Conservation (phyloP, 2,888 invertebrate species). For the Thysanoteuthis rhombus region DNA sequence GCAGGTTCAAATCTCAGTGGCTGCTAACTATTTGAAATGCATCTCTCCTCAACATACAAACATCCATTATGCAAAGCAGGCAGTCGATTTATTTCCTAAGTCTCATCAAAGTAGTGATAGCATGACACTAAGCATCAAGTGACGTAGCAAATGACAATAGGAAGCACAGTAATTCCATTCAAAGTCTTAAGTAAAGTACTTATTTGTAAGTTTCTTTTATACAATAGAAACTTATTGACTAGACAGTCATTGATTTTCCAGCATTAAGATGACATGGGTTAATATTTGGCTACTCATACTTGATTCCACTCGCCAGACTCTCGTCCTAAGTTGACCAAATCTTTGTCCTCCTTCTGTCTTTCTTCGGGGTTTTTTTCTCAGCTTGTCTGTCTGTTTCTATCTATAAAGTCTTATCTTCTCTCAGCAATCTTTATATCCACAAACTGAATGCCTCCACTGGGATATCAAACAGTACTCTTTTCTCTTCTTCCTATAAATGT, state of each 20-base stretch:
- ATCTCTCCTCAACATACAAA: background rate
- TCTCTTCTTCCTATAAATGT: background rate
- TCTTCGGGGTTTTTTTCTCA: no score
- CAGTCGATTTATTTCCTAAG: constrained; percentile 12
- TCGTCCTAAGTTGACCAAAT: background rate
- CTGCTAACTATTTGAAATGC: background rate
- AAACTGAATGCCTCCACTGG: background rate
- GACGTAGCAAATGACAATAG: background rate
- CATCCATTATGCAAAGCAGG: background rate
- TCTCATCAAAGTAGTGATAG: background rate
- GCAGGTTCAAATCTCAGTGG: background rate
- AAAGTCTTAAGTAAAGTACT: background rate
- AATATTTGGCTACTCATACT: background rate
- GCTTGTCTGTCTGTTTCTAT: background rate
- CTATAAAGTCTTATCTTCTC: background rate
- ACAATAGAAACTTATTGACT: constrained; percentile 12
- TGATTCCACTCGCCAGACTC: background rate
- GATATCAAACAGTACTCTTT: background rate
- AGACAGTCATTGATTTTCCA: constrained; percentile 12
- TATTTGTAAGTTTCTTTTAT: background rate
- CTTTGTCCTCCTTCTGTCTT: background rate
- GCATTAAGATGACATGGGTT: constrained; percentile 12
- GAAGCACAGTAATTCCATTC: background rate
- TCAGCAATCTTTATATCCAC: constrained; percentile 12
- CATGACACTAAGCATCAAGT: constrained; percentile 12